These are phyloP conservation scores for Pantherophis alleghaniensis DNA, from an alignment of 2,797 vertebrate species.

Conservation along the genomic window DNA sequence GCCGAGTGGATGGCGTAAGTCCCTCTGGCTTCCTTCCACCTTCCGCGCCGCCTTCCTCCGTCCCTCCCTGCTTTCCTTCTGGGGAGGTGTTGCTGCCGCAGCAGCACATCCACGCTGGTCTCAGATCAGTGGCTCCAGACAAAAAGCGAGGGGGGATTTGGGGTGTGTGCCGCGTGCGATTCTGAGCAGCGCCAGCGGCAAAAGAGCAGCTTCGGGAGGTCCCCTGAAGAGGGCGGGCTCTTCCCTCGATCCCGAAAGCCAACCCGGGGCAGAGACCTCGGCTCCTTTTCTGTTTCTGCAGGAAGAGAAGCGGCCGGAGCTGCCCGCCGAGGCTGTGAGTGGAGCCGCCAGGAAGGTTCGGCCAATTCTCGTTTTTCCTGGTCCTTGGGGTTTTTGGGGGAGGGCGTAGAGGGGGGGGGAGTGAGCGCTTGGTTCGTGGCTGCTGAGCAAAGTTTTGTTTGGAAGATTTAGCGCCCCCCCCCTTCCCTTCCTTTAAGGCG, in stretches of 20 bases:
- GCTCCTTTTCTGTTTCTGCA: background rate
- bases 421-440: background rate
- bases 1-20: conserved; percentile 51
- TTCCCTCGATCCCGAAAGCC: background rate
- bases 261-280: conserved; percentile 13
- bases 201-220: background rate
- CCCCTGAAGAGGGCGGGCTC: background rate
- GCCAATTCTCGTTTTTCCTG: background rate
- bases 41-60: conserved; percentile 18
- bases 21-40: conserved; percentile 46
- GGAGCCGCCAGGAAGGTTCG: background rate
- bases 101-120: conserved; percentile 74
- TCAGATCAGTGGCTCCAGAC: conserved; percentile 85
- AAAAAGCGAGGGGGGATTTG: conserved; percentile 74
- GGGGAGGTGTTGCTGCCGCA: conserved; percentile 22
- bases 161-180: conserved; percentile 1
- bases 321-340: background rate
- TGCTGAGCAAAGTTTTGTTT: conserved; percentile 26
- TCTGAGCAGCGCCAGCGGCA: background rate
- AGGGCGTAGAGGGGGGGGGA: too few relatives aligned
- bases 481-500: background rate
- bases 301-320: background rate
- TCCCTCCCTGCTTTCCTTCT: conserved; percentile 6
- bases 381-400: background rate
- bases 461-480: background rate